These are phyloP conservation scores for Caenorhabditis elegans DNA, from an alignment of 1,140 invertebrate species.

Conservation along the genomic window DNA sequence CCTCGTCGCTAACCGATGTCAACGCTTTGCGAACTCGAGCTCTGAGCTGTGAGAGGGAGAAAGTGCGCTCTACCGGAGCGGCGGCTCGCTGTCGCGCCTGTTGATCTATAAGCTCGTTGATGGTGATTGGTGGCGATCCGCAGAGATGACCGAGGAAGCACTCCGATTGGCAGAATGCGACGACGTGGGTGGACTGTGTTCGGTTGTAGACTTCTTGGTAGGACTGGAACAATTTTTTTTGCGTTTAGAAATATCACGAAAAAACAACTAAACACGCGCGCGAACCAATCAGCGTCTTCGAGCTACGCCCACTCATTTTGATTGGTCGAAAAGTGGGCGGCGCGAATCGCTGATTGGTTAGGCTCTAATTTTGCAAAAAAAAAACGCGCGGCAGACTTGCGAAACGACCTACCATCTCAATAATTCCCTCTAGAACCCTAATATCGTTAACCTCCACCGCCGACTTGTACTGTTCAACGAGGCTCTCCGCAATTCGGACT, in stretches of 20 bases:
- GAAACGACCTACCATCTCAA: constrained; percentile 51
- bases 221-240: constrained; percentile 7
- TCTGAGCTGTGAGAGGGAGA: constrained; percentile 49
- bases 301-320: too few species aligned
- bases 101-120: constrained; percentile 46
- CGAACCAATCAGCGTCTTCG: too few species aligned
- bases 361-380: too few species aligned
- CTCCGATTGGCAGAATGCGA: constrained; percentile 48
- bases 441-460: constrained; percentile 41
- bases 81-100: background rate
- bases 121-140: constrained; percentile 39
- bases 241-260: too few species aligned
- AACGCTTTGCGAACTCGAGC: constrained; percentile 6
- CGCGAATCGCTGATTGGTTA: too few species aligned
- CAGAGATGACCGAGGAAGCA: constrained; percentile 45
- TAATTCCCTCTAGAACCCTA: constrained; percentile 28
- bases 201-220: constrained; percentile 48
- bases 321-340: too few species aligned
- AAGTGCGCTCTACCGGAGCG: constrained; percentile 19
- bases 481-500: constrained; percentile 34
- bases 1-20: constrained; percentile 15
- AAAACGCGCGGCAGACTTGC: too few species aligned
- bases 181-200: constrained; percentile 41
- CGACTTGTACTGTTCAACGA: constrained; percentile 37
- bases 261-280: too few species aligned